Base-by-base conservation (phyloP, 2,888 invertebrate species). In the Mythimna loreyi region DNA sequence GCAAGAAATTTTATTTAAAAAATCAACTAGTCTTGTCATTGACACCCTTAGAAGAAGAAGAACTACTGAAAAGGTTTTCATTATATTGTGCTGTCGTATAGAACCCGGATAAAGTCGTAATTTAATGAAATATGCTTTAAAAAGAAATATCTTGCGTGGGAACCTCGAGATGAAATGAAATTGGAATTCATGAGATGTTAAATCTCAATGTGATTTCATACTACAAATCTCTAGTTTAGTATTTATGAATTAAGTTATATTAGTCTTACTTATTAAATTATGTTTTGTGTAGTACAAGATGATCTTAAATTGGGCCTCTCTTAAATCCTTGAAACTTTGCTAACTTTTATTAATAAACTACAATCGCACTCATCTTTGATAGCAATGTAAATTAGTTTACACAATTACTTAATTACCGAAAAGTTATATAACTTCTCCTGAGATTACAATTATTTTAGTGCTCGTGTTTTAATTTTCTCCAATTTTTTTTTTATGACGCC, bases 21-120 rank as follows among this genome's bases (percentile, higher is more conserved):
- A 36, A 36, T 13, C 4, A 36, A 11, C 13, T 13, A 36, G 2
- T 13, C 13, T 36, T 13, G 36, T 1, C 1, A 4, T 36, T 3
- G 11, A 36, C 13, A 13, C 13, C 13, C 13, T 36, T 13, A 36
- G 13, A 36, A 11, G 13, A 36, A 36, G 11, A 36, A 36, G 36
- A 69, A 45, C 28, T 61, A 19, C 23, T 50, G 16, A 73, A 36
- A 28, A 19, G 23, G 30, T 45, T 49, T 56, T 64, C 6, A 63
- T 71, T 64, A 57, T 16, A 64, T 63, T 57, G 28, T 1, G 28
- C 23, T 28, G 33, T 1, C 16, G 19, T 23, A 50, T 19, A 30
- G 40, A 9, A 52, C 28, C 13, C 11, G n/a, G 16, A 25, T 25
- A 9, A 72, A 13, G 9, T 47, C 7, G 11, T 9, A 23, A 28